phyloP scores from a whole-genome alignment of 2,113 vertebrate genomes.

The Odocoileus virginianus region DNA sequence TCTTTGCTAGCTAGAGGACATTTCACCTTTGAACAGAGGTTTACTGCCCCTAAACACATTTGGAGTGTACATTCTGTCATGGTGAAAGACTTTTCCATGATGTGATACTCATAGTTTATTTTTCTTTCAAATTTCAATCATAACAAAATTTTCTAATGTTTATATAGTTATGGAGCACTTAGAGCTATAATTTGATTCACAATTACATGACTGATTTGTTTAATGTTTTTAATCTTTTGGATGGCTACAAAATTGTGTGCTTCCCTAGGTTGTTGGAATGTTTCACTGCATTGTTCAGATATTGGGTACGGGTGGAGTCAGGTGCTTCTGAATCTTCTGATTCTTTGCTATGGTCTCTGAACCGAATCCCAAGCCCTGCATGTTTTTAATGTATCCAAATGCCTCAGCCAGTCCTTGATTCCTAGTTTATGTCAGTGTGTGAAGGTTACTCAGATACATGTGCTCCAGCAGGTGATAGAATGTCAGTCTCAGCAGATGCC shows the following conservation, averaged over 20 bases:
- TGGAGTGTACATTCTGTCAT: neutral
- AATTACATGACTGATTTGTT: neutral
- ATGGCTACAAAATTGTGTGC: neutral
- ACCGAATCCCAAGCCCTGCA: neutral
- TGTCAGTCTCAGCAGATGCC: conserved; percentile 55
- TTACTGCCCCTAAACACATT: neutral
- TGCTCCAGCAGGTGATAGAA: conserved; percentile 30
- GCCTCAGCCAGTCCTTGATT: neutral
- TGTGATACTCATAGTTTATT: neutral
- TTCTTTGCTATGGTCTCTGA: neutral
- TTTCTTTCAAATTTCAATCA: neutral
- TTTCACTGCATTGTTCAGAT: neutral
- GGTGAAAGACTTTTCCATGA: neutral
- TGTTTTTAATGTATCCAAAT: conserved; percentile 37
- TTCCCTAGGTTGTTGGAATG: neutral
- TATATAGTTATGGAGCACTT: conserved; percentile 2
- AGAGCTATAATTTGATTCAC: neutral
- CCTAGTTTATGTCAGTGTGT: conserved; percentile 4
- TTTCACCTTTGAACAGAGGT: neutral
- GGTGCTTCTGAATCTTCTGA: neutral
- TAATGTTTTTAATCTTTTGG: neutral
- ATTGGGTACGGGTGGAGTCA: neutral
- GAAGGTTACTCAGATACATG: conserved; percentile 47
- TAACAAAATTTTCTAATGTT: neutral
- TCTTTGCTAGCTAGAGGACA: neutral